Percentiles rank a stretch among this genome's conserved stretches.
These are phyloP conservation scores for Apus apus DNA, from an alignment of 2,113 vertebrate genomes.

Conservation along the genomic window DNA sequence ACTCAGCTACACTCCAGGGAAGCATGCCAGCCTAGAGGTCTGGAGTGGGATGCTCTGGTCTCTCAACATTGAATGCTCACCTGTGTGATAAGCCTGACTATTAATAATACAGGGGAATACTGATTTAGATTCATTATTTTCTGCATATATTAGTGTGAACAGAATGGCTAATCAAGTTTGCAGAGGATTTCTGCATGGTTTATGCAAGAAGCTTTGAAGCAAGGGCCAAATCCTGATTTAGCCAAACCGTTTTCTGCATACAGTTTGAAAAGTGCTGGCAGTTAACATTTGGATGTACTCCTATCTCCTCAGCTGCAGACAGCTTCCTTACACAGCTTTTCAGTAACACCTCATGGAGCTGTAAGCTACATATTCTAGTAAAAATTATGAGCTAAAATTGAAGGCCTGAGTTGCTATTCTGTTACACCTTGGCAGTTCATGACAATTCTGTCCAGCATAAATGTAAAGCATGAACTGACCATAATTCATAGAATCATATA, in stretches of 20 bases:
- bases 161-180: neutral
- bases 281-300: neutral
- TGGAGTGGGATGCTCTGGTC: neutral
- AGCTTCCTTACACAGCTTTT: neutral
- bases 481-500: neutral
- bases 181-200: neutral
- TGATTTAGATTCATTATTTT: neutral
- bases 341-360: neutral
- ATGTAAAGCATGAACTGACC: neutral
- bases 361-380: neutral
- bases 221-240: neutral
- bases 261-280: neutral
- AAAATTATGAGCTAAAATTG: neutral
- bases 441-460: neutral
- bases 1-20: neutral
- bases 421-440: neutral
- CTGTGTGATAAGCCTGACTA: rapidly evolving
- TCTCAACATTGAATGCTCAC: neutral
- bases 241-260: neutral
- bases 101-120: neutral
- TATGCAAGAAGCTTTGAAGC: neutral
- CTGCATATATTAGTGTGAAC: neutral
- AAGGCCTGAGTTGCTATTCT: neutral
- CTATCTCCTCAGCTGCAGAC: neutral
- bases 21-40: neutral